phyloP scores from a whole-genome alignment of 35 echinoderm and acorn worm species.

The Lytechinus pictus region DNA sequence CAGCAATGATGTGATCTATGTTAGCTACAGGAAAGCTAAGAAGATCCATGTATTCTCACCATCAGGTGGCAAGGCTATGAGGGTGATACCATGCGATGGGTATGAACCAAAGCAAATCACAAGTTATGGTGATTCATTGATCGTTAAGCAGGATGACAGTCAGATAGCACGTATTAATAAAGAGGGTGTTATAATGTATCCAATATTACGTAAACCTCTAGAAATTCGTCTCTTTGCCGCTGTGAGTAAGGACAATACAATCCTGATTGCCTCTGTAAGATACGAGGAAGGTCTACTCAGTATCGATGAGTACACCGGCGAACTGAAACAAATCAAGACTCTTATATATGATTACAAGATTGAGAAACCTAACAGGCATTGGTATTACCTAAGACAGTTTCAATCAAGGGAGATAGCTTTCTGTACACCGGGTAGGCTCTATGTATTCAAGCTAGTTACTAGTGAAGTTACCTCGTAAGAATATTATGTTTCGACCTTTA shows the following conservation, averaged over 20 bases:
- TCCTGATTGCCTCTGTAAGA: neutral
- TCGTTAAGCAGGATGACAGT: too few relatives aligned
- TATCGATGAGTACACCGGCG: neutral
- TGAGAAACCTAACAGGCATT: neutral
- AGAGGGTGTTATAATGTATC: neutral
- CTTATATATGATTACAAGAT: neutral
- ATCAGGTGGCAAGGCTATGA: neutral
- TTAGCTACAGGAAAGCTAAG: neutral
- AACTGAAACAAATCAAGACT: neutral
- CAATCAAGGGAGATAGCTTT: constrained; percentile 20
- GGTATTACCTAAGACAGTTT: neutral
- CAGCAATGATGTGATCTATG: neutral
- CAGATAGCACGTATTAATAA: too few relatives aligned
- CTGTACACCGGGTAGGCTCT: neutral
- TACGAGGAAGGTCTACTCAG: neutral
- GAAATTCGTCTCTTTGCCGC: neutral
- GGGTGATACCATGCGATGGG: constrained; percentile 30
- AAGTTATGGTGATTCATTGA: too few relatives aligned
- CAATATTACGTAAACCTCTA: neutral
- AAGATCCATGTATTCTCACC: constrained; percentile 25
- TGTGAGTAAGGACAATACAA: neutral
- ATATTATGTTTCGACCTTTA: too few relatives aligned
- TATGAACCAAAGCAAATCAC: constrained; percentile 21
- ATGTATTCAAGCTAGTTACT: neutral
- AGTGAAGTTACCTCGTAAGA: neutral